phyloP scores from a whole-genome alignment of 2,113 vertebrate genomes.

The Petromus typicus region DNA sequence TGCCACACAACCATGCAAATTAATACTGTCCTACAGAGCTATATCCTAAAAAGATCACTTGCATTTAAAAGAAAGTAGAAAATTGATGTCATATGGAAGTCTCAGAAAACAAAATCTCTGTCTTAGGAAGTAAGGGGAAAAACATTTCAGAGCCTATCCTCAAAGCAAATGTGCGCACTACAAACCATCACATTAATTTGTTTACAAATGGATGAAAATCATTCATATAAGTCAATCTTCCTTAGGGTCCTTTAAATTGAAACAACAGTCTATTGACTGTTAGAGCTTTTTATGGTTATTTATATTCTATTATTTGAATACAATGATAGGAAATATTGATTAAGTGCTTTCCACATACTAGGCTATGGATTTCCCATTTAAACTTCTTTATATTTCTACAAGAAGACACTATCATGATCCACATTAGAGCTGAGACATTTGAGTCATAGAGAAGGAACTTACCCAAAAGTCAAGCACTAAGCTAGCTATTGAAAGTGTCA shows the following conservation, averaged over 20 bases:
- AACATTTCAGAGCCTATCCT: background rate
- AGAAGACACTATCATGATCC: background rate
- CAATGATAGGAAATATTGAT: background rate
- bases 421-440: background rate
- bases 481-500: background rate
- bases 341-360: background rate
- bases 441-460: background rate
- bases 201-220: background rate
- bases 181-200: background rate
- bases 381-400: background rate
- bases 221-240: background rate
- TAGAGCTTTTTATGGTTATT: slow-evolving; percentile 35
- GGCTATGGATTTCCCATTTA: background rate
- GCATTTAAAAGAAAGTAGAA: slow-evolving; percentile 47
- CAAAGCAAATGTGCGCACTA: background rate
- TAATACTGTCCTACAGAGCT: background rate
- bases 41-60: background rate
- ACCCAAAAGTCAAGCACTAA: background rate
- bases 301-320: slow-evolving; percentile 5
- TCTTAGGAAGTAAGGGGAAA: background rate
- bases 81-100: background rate
- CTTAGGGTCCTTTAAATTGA: background rate
- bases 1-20: background rate
- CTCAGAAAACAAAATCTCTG: background rate
- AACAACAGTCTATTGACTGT: background rate